Base-by-base conservation (phyloP, 2,113 vertebrate species). In the Vidua chalybeata region DNA sequence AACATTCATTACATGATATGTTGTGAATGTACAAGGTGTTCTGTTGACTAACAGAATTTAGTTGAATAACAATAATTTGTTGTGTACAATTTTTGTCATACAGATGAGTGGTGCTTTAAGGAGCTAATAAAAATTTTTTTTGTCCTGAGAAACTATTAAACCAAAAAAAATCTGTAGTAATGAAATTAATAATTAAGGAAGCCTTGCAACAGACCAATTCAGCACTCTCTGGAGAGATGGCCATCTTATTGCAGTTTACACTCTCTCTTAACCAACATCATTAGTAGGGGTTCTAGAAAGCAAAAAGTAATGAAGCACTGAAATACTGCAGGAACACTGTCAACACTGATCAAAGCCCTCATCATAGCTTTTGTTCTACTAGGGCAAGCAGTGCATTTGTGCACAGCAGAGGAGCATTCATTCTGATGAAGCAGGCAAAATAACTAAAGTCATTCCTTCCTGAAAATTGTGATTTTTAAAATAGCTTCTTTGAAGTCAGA, bases 331-430 rank as follows among this genome's bases (percentile, higher is more conserved):
- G 84, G 80, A 96, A 69, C 51, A 84, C 84, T 93, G 91, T 92
- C 93, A 94, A 62, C 71, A 49, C 37, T 86, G 93, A 95, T 93
- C 94, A 97, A 97, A 96, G 93, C 49, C 77, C 43, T 93, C 84
- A 35, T 78, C 26, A 0, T 43, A 80, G 88, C 46, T 95, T 96
- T 96, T 94, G 64, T 76, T 90, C 92, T 94, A 87, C 72, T 91
- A 76, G 87, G 88, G 82, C 94, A 97, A 94, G 84, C 64, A 63
- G 84, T 76, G 92, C 10, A 0, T 74, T 80, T 93, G 52, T 66
- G 81, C 9, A 5, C 84, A 85, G 77, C 71, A 87, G n/a, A 92
- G 45, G 39, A 87, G 39, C 59, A 43, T 72, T 78, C 56, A 63
- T 89, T 83, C 62, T 79, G 68, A 63, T 80, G 77, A 88, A 96